A percentile compares a stretch with the other conserved stretches of the same genome.
phyloP scores from a whole-genome alignment of 1,140 invertebrate genomes.

The Drosophila sp. region DNA sequence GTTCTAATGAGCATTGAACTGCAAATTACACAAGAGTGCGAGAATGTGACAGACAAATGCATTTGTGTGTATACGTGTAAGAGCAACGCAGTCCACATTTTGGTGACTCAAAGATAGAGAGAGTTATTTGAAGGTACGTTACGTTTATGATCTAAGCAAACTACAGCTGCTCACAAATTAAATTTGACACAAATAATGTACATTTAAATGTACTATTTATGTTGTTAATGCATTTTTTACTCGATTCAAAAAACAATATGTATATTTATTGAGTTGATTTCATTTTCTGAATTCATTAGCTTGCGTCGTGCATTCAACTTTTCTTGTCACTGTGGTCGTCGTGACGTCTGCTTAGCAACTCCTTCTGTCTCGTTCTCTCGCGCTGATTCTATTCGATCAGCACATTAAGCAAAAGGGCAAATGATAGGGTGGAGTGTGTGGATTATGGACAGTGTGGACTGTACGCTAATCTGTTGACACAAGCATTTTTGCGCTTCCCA shows the following conservation, averaged over 20 bases:
- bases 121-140: too few species aligned
- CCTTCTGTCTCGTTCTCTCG: neutral
- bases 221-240: too few species aligned
- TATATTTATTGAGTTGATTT: neutral
- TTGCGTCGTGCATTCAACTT: neutral
- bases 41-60: constrained; percentile 53
- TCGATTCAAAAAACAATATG: too few species aligned
- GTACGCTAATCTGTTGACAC: constrained; percentile 26
- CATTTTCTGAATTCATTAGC: neutral
- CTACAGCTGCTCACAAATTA: too few species aligned
- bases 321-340: neutral
- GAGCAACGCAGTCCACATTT: too few species aligned
- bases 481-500: neutral
- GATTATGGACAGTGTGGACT: constrained; percentile 17
- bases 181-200: too few species aligned
- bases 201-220: too few species aligned
- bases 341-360: neutral
- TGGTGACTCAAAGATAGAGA: too few species aligned
- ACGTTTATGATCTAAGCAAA: too few species aligned
- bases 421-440: neutral
- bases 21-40: constrained; percentile 60
- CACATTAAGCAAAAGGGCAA: neutral
- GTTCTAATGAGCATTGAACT: constrained; percentile 76
- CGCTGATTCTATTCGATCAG: neutral
- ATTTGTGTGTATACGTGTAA: too few species aligned